A percentile compares a stretch with the other conserved stretches of the same genome.
phyloP scores from a whole-genome alignment of 2,113 vertebrate genomes.

The Ceyx cyanopectus region DNA sequence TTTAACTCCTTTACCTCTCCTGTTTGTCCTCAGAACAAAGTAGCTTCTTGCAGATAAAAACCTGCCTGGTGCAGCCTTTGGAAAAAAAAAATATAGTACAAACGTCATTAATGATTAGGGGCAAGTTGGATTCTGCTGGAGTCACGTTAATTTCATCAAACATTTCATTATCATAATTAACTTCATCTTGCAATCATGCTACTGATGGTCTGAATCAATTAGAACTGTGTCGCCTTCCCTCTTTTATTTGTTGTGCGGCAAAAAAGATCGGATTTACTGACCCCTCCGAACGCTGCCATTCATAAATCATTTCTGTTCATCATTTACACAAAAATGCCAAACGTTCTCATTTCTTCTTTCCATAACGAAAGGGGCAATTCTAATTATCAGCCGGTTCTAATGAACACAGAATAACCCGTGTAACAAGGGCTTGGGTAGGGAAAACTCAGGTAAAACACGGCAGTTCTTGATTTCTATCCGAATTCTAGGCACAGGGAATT shows the following conservation, averaged over 20 bases:
- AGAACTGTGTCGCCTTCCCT: background rate
- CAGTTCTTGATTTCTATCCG: background rate
- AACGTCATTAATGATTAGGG: background rate
- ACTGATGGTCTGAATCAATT: constrained; percentile 5
- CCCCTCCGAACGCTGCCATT: background rate
- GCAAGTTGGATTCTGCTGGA: constrained; percentile 17
- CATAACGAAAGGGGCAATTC: background rate
- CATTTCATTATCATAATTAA: constrained; percentile 58
- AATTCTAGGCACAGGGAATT: background rate
- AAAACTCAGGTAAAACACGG: background rate
- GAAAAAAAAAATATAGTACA: background rate
- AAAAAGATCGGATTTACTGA: background rate
- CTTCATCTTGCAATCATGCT: constrained; percentile 2
- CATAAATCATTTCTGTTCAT: background rate
- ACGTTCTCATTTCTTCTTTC: background rate
- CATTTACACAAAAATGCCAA: background rate
- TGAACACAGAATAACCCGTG: background rate
- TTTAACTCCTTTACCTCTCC: background rate
- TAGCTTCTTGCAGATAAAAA: background rate
- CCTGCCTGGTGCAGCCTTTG: background rate
- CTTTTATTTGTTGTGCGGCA: background rate
- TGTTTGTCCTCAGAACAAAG: background rate
- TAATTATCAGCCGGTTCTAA: background rate
- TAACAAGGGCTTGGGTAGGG: background rate
- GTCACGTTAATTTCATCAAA: constrained; percentile 41